Conservation (phyloP, 2,113 vertebrate species). For the Atractosteus spatula region DNA sequence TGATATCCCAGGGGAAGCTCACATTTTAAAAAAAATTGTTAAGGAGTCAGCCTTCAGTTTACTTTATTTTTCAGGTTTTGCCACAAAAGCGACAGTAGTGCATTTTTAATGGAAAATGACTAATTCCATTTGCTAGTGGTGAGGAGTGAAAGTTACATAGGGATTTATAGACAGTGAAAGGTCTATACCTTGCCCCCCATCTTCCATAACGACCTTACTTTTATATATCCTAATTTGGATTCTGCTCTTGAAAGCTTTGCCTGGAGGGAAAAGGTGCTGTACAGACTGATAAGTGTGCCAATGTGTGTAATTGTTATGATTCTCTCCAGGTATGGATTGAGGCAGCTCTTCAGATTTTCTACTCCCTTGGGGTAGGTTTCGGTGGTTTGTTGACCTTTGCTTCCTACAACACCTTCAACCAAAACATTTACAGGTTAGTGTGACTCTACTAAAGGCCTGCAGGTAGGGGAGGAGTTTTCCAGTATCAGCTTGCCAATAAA, state of each 20-base stretch:
- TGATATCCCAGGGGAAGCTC: too few relatives aligned
- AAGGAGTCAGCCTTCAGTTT: background rate
- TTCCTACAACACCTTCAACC: slow-evolving; percentile 77
- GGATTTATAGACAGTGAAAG: background rate
- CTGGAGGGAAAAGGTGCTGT: too few relatives aligned
- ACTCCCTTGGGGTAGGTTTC: slow-evolving; percentile 74
- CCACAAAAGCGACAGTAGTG: background rate
- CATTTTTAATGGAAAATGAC: background rate
- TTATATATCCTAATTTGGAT: background rate
- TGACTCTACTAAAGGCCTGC: background rate
- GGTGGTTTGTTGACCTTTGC: slow-evolving; percentile 77
- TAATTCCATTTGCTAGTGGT: background rate
- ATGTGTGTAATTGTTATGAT: background rate
- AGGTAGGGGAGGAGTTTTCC: background rate
- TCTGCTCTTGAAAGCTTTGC: too few relatives aligned
- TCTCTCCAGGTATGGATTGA: slow-evolving; percentile 71
- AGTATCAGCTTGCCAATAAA: background rate
- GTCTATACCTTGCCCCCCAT: background rate
- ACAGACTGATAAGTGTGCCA: background rate
- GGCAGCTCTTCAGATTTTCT: slow-evolving; percentile 77
- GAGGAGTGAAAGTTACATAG: background rate
- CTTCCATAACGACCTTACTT: background rate
- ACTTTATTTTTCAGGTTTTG: background rate
- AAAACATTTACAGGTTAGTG: slow-evolving; percentile 49
- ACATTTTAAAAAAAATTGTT: too few relatives aligned